Base-by-base conservation (phyloP, 2,888 invertebrate genomes). In the Euproctis similis region DNA sequence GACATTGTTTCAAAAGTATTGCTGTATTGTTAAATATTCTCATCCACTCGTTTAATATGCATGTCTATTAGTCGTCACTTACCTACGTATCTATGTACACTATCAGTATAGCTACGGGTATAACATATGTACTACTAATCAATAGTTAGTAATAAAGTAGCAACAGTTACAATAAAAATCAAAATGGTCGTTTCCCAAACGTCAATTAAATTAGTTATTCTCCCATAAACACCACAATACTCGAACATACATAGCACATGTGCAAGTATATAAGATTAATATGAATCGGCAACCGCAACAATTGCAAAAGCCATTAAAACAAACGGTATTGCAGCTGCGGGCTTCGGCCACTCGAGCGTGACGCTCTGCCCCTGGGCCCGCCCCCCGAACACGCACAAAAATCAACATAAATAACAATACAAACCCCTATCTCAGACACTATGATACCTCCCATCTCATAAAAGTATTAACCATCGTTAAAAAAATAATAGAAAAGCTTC, bases 401-500 rank as follows among this genome's bases (percentile, higher is more conserved):
- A 80, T 80, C 81, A 82, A 78, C 82, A 82, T 84, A 81, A 81
- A 81, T 82, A 84, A 82, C 81, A 78, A 78, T 77, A 76, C 76
- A 81, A 81, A 82, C 82, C 84, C 84, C 82, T 77, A 81, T 80
- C 77, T 76, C 70, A 73, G 61, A 76, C 72, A 77, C 74, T 64
- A 66, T 68, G 64, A 73, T 70, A 68, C 20, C 8, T 23, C 22
- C 14, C 24, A 25, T 20, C 8, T 29, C 31, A 29, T 47, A 62
- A 64, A 60, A 36, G 42, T 26, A 44, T 8, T 22, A 59, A 54
- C 14, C 27, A 30, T 34, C 38, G 44, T 30, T n/a, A 20, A 2
- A 47, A 39, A 30, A 9, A 8, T 35, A 44, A 34, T 8, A 17
- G 17, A 63, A 53, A 42, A n/a, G 24, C 24, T 21, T 30, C 54